Evolutionary conservation across 2,113 vertebrate genomes (phyloP).

Genomic region (Corythaixoides concolor): DNA sequence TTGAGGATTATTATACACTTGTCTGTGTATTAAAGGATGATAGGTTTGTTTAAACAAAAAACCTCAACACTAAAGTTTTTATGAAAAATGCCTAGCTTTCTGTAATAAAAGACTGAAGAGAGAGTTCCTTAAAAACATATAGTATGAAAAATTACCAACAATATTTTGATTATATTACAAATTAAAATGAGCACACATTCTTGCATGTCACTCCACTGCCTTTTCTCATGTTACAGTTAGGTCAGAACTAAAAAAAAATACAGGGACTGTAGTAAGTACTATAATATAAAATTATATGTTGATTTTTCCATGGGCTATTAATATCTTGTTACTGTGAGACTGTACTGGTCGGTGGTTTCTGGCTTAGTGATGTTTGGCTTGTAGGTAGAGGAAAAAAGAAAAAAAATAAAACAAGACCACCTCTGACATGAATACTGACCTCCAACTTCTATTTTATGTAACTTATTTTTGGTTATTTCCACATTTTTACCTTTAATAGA

Average conservation of each 20-base stretch:
- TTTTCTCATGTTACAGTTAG: slow-evolving; percentile 4
- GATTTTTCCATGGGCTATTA: slow-evolving; percentile 84
- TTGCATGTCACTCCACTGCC: neutral
- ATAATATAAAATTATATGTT: slow-evolving; percentile 71
- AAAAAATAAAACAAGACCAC: slow-evolving; percentile 66
- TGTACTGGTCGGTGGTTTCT: slow-evolving; percentile 61
- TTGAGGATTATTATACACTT: neutral
- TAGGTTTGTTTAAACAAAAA: neutral
- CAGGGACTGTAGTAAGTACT: slow-evolving; percentile 1
- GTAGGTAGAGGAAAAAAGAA: slow-evolving; percentile 67
- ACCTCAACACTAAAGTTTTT: neutral
- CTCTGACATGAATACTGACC: slow-evolving; percentile 61
- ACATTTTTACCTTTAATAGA: slow-evolving; percentile 18
- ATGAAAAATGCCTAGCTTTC: neutral
- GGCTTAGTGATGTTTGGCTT: slow-evolving; percentile 73
- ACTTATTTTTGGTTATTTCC: slow-evolving; percentile 51
- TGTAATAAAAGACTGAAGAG: neutral
- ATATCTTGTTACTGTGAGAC: slow-evolving; percentile 74
- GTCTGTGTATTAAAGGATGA: neutral
- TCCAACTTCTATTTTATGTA: slow-evolving; percentile 47
- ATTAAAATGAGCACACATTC: neutral
- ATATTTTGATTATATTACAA: neutral
- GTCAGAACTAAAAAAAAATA: slow-evolving; percentile 7
- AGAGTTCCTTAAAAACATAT: neutral
- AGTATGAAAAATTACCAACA: neutral